Conservation (phyloP, 2,797 vertebrate genomes). For the Mastacembelus armatus region DNA sequence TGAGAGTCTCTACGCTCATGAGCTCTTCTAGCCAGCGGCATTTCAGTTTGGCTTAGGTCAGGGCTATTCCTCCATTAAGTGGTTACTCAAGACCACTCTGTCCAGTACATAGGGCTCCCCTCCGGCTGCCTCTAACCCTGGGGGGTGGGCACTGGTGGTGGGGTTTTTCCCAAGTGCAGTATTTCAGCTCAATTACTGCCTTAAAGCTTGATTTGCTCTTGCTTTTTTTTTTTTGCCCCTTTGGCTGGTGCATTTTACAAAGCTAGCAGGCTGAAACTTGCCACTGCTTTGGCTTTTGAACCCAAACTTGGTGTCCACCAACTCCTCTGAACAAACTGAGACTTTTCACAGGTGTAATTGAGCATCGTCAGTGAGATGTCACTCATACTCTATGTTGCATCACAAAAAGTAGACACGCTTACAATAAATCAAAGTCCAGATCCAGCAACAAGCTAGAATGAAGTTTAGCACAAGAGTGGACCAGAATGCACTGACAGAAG, state of each 20-base stretch:
- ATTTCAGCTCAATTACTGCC: conserved; percentile 56
- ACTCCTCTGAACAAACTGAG: conserved; percentile 19
- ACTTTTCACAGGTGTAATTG: conserved; percentile 24
- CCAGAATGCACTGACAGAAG: conserved; percentile 2
- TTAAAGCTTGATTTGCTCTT: conserved; percentile 48
- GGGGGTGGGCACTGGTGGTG: no score
- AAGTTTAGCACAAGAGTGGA: not conserved
- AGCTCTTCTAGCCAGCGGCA: conserved; percentile 4
- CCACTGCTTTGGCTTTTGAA: conserved; percentile 34
- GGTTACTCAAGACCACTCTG: conserved; percentile 23
- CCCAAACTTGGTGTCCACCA: not conserved
- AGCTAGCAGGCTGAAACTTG: conserved; percentile 12
- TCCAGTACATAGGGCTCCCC: conserved; percentile 17
- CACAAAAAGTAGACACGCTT: not conserved
- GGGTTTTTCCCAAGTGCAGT: conserved; percentile 34
- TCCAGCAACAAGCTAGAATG: not conserved
- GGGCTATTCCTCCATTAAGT: conserved; percentile 21
- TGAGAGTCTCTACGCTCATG: not conserved
- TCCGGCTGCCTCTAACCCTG: conserved; percentile 28
- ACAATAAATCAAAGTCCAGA: not conserved
- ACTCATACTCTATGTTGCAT: not conserved
- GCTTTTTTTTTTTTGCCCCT: conserved; percentile 29
- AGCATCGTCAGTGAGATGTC: conserved; percentile 12
- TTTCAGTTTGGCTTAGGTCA: conserved; percentile 20
- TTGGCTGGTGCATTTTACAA: conserved; percentile 23